Evolutionary conservation across 2,797 vertebrate genomes (phyloP), one percentile per base, ranked within the genome.

Genomic region (Coendou prehensilis): DNA sequence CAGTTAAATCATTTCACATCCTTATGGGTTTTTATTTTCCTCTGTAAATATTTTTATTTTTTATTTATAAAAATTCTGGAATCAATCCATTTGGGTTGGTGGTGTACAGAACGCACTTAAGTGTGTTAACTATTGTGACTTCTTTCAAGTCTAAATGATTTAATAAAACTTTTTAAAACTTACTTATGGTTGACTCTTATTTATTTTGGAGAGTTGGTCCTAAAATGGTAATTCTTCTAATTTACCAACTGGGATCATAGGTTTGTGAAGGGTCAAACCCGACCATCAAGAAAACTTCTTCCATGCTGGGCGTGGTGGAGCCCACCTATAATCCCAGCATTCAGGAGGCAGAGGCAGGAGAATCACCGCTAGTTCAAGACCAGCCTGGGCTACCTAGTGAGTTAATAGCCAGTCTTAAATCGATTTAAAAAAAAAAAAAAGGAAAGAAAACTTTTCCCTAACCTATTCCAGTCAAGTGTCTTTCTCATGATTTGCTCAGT

Each of bases 51-150:
- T 99, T 99, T 99, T 99, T 99, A 98, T 98, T 99, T 98, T 99
- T 99, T 99, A 99, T 99, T 99, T 99, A 99, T 99, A 94, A 98
- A 97, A 98, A 98, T 99, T 98, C 98, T 97, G 98, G 98, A 93
- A 99, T 99, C 99, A 99, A 99, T 99, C 99, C 99, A 93, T 99
- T 99, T 99, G 99, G 99, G 99, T 99, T 99, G 99, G 99, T 99
- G 99, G 98, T 99, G 98, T 99, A 99, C 99, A 98, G 98, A 99
- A 99, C 99, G 98, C 98, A 99, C 99, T 99, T 99, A 97, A 98
- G 99, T 99, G 99, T 99, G 98, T 99, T 99, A 99, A 98, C 99
- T 99, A 99, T 99, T 99, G 99, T 99, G 99, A 99, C 99, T 99
- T 99, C 99, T 99, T 99, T 99, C 99, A 99, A 99, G 99, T 99